Evolutionary conservation across 2,113 vertebrate genomes (phyloP).

Genomic region (Ardeotis arabs): DNA sequence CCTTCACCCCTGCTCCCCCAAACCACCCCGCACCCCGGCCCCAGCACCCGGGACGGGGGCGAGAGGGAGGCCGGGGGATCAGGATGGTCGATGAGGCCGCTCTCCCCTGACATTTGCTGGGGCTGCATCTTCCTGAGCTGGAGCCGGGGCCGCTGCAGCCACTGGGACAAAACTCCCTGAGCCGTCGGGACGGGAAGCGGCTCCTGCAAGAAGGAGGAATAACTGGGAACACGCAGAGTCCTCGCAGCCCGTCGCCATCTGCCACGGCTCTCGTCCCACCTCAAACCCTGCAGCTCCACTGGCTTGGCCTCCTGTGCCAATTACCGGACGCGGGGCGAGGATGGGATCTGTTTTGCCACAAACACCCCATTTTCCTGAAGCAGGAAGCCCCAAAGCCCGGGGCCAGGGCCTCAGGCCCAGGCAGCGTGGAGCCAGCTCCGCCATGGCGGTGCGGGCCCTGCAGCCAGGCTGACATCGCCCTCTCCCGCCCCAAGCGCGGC

Average conservation of each 20-base stretch:
- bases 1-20: not conserved
- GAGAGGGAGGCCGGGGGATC: not conserved
- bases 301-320: fast-evolving
- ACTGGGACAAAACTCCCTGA: not conserved
- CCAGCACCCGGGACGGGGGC: fast-evolving
- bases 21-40: fast-evolving
- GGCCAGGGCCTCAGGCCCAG: not conserved
- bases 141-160: fast-evolving
- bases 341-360: fast-evolving
- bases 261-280: not conserved
- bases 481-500: not conserved
- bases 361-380: fast-evolving
- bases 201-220: not conserved
- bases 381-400: not conserved
- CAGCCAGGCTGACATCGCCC: constrained; percentile 8
- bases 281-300: not conserved
- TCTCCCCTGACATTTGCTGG: too few relatives aligned
- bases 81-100: not conserved
- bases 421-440: not conserved
- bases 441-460: not conserved
- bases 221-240: fast-evolving
- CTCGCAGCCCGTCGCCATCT: not conserved
- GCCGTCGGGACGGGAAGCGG: not conserved
- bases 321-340: fast-evolving
- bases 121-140: not conserved